phyloP scores from a whole-genome alignment of 2,797 vertebrate species.

The Lacerta bilineata region DNA sequence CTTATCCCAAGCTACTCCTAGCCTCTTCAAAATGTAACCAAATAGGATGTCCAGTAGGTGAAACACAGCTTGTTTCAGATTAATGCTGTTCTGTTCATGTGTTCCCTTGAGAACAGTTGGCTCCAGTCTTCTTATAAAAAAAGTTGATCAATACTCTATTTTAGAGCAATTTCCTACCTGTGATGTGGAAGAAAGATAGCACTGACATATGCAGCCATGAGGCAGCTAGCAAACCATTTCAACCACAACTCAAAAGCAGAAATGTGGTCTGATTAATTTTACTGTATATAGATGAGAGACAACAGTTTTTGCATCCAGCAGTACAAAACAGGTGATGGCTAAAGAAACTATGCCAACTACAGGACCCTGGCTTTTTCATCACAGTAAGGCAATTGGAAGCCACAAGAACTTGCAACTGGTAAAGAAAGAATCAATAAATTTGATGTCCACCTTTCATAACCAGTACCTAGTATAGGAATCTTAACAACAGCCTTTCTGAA shows the following conservation, averaged over 20 bases:
- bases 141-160: background rate
- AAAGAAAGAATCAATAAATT: background rate
- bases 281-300: background rate
- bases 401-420: background rate
- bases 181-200: background rate
- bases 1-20: too few relatives aligned
- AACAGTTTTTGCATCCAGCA: background rate
- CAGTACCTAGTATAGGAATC: background rate
- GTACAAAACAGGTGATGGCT: background rate
- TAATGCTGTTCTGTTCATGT: background rate
- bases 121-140: background rate
- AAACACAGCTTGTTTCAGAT: background rate
- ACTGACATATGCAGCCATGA: background rate
- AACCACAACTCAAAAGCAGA: background rate
- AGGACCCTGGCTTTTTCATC: background rate
- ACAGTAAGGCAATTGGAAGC: background rate
- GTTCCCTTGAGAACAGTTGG: background rate
- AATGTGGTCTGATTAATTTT: background rate
- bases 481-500: background rate
- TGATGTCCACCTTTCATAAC: background rate
- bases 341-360: background rate
- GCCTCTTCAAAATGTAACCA: too few relatives aligned
- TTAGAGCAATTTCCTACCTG: background rate
- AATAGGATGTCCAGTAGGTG: too few relatives aligned
- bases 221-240: background rate